Percentiles rank a stretch among this genome's conserved stretches.
Conservation (phyloP, 2,113 vertebrate species). For the Phalacrocorax pelagicus region DNA sequence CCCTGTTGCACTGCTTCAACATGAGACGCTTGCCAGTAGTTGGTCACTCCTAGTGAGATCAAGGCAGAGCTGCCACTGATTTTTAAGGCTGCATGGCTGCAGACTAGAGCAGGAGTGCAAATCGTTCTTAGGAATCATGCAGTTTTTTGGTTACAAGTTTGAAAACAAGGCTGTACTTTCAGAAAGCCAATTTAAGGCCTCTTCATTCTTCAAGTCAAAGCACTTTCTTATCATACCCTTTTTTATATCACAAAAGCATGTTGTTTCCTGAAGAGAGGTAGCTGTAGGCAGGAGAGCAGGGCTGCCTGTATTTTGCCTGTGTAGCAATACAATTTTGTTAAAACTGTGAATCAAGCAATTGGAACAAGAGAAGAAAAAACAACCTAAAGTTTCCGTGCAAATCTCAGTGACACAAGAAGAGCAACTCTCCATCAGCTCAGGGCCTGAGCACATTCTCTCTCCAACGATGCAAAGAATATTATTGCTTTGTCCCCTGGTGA, state of each 20-base stretch:
- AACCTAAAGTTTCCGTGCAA: accelerated
- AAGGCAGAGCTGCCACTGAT: neutral
- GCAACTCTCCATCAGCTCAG: neutral
- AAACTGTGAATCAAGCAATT: neutral
- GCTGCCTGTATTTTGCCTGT: neutral
- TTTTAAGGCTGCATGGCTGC: neutral
- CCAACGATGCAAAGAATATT: neutral
- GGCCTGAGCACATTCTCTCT: neutral
- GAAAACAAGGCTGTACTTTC: neutral
- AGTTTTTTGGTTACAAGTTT: neutral
- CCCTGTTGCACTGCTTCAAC: neutral
- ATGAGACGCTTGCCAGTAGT: accelerated
- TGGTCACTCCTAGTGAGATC: neutral
- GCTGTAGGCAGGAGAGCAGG: neutral
- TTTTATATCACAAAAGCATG: neutral
- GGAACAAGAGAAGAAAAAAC: neutral
- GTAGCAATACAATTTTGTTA: neutral
- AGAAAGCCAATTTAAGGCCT: neutral
- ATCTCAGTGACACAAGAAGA: neutral
- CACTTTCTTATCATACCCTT: neutral
- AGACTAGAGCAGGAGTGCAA: neutral
- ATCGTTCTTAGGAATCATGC: neutral
- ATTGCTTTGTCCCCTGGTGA: neutral
- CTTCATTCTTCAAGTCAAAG: neutral
- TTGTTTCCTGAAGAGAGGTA: neutral